phyloP scores from a whole-genome alignment of 2,113 vertebrate species.

The Hyla sarda region DNA sequence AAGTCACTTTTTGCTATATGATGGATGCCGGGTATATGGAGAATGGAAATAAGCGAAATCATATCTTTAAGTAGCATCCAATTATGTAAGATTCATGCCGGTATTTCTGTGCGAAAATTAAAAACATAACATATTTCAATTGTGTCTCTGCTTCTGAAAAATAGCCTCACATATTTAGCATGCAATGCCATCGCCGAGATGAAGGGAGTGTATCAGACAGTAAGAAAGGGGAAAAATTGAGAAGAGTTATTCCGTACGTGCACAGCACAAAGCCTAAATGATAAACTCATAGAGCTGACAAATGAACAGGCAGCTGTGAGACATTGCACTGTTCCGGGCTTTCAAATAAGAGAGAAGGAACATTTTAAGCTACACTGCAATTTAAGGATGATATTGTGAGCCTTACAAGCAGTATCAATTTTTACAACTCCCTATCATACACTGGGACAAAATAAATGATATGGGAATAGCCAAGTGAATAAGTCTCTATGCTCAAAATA shows the following conservation, averaged over 20 bases:
- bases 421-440: slow-evolving; percentile 58
- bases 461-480: slow-evolving; percentile 56
- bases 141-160: not conserved
- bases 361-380: slow-evolving; percentile 59
- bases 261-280: slow-evolving; percentile 49
- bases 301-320: slow-evolving; percentile 47
- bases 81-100: not conserved
- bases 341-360: slow-evolving; percentile 56
- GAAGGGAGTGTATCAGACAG: slow-evolving; percentile 37
- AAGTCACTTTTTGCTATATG: slow-evolving; percentile 13
- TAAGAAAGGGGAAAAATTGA: slow-evolving; percentile 42
- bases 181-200: slow-evolving; percentile 41
- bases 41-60: slow-evolving; percentile 24
- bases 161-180: slow-evolving; percentile 23
- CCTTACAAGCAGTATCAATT: slow-evolving; percentile 58
- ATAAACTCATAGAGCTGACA: slow-evolving; percentile 55
- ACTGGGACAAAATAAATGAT: slow-evolving; percentile 55
- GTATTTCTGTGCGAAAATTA: slow-evolving; percentile 38
- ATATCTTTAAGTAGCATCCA: not conserved
- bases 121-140: slow-evolving; percentile 25
- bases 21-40: slow-evolving; percentile 25
- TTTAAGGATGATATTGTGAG: slow-evolving; percentile 59
- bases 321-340: slow-evolving; percentile 42
- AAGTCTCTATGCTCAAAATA: slow-evolving; percentile 52
- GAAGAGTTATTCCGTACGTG: slow-evolving; percentile 45